Evolutionary conservation across 2,888 invertebrate species (phyloP), one percentile per base, ranked within the genome.

Genomic region (Caenorhabditis parvicauda): DNA sequence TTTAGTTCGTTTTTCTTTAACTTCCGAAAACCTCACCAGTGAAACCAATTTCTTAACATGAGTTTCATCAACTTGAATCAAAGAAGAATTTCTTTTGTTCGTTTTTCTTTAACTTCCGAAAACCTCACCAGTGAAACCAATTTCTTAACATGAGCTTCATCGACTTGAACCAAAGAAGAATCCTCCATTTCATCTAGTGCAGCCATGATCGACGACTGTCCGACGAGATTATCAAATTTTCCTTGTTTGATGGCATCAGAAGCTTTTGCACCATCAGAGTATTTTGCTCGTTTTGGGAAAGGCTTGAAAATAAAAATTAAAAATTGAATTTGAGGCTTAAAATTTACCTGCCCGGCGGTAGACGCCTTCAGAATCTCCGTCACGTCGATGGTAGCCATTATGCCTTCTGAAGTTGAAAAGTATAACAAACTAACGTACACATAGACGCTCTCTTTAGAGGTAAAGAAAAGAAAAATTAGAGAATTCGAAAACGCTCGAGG

Each of bases 131-230:
- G 71, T 3, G 54, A 39, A 9, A 61, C 60, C n/a, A 75, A 48
- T 45, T 75, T 70, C 53, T 69, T 76, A 22, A 77, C 67, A 25
- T 73, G 67, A 4, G 47, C 65, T 35, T 77, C 77, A 53, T 78
- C 77, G 12, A 78, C 7, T 1, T 52, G 51, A 4, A 54, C 55
- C 17, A 54, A 62, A 32, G 9, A 12, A 32, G 9, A 12, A 9
- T 32, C 35, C 9, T 32, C 54, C 21, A 37, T 54, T 17, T n/a
- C n/a, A n/a, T n/a, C n/a, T n/a, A n/a, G n/a, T n/a, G n/a, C n/a
- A n/a, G n/a, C n/a, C n/a, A n/a, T n/a, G n/a, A n/a, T n/a, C n/a
- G n/a, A n/a, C n/a, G n/a, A n/a, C n/a, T n/a, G n/a, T n/a, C n/a
- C n/a, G n/a, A n/a, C n/a, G n/a, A n/a, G n/a, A n/a, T n/a, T n/a